A percentile compares a stretch with the other conserved stretches of the same genome.
phyloP scores from a whole-genome alignment of 2,888 invertebrate species.

The Synergus japonicus region DNA sequence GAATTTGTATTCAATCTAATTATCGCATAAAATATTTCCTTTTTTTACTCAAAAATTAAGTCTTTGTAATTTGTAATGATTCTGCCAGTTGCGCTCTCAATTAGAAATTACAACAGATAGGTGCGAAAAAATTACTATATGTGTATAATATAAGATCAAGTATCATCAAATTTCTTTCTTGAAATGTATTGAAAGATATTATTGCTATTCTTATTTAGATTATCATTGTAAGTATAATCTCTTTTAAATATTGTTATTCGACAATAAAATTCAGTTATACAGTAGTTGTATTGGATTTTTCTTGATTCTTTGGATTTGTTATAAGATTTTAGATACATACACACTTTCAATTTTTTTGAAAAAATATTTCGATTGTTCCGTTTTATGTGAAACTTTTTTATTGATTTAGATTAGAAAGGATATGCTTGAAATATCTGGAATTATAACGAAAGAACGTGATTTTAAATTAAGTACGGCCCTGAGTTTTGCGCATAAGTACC shows the following conservation, averaged over 20 bases:
- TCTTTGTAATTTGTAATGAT: conserved; percentile 16
- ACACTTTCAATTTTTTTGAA: too few relatives aligned
- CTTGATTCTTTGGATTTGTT: neutral
- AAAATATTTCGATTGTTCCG: too few relatives aligned
- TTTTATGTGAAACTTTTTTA: neutral
- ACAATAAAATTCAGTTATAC: conserved; percentile 38
- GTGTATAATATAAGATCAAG: conserved; percentile 33
- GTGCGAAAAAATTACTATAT: neutral
- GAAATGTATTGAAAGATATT: conserved; percentile 36
- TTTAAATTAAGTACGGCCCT: conserved; percentile 1
- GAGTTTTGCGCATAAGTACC: conserved; percentile 10
- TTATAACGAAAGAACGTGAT: too few relatives aligned
- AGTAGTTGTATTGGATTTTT: neutral
- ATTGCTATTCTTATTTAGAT: conserved; percentile 10
- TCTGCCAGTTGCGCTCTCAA: conserved; percentile 2
- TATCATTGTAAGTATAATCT: conserved; percentile 23
- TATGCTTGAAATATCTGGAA: too few relatives aligned
- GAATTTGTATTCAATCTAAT: conserved; percentile 18
- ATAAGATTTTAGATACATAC: neutral
- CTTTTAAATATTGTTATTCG: conserved; percentile 36
- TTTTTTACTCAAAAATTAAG: neutral
- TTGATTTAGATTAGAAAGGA: too few relatives aligned
- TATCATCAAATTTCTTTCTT: conserved; percentile 11
- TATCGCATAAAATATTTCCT: neutral
- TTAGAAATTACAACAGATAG: conserved; percentile 18